phyloP scores from a whole-genome alignment of 1,140 invertebrate species.

The Camponotus floridanus region DNA sequence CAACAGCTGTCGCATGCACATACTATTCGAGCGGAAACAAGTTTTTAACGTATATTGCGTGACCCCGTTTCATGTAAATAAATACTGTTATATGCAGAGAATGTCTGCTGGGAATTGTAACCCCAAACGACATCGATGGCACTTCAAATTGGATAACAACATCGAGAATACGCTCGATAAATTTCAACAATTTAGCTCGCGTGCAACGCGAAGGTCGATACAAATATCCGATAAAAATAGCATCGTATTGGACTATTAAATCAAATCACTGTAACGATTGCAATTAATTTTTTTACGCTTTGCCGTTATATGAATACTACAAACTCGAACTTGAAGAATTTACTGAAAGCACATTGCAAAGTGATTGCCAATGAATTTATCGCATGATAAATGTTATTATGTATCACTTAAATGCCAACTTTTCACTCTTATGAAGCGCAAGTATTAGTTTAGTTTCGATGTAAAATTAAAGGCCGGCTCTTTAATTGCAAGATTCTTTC shows the following conservation, averaged over 20 bases:
- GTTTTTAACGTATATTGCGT: conserved; percentile 58
- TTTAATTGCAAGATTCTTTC: conserved; percentile 51
- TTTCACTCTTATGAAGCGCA: not conserved
- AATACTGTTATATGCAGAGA: conserved; percentile 54
- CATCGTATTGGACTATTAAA: not conserved
- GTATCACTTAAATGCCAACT: conserved; percentile 1
- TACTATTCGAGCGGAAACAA: not conserved
- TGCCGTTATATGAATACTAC: not conserved
- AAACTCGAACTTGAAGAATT: not conserved
- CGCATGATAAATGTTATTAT: conserved; percentile 38
- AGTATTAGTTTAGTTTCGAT: not conserved
- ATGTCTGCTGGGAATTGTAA: conserved; percentile 41
- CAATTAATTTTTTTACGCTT: not conserved
- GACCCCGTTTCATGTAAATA: conserved; percentile 48
- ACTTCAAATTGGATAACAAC: conserved; percentile 55
- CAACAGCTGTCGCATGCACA: conserved; percentile 50
- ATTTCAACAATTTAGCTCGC: conserved; percentile 37
- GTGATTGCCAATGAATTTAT: conserved; percentile 31
- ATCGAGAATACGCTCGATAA: conserved; percentile 37
- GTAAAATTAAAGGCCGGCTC: not conserved
- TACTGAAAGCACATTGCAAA: not conserved
- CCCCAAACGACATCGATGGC: conserved; percentile 47
- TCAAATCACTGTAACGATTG: not conserved
- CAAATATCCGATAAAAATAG: conserved; percentile 25
- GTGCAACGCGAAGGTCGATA: conserved; percentile 22